These are phyloP conservation scores for Mechanitis mazaeus DNA, from an alignment of 2,888 invertebrate genomes.

Conservation along the genomic window DNA sequence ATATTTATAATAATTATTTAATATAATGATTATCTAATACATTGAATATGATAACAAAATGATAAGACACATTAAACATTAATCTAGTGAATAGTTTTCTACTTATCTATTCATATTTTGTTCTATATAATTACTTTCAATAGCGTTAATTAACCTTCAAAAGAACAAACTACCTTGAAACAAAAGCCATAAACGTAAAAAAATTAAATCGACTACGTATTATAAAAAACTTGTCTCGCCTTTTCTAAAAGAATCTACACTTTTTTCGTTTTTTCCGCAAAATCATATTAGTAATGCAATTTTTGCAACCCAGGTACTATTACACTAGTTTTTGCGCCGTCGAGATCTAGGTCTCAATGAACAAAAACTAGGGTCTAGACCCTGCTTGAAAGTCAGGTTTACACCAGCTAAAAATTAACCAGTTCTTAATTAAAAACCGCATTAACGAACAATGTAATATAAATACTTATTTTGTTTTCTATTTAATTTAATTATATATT, in stretches of 20 bases:
- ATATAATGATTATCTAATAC: no score
- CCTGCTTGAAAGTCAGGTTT: constrained; percentile 2
- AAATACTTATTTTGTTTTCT: no score
- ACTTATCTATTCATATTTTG: background rate
- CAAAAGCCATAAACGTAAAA: background rate
- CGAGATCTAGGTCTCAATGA: background rate
- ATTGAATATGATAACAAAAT: no score
- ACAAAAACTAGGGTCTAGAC: background rate
- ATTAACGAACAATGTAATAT: no score
- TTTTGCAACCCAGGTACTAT: constrained; percentile 1
- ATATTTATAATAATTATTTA: no score
- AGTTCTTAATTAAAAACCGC: background rate
- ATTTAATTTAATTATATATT: background rate
- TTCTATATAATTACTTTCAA: background rate
- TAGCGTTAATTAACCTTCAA: constrained; percentile 1
- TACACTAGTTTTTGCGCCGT: no score
- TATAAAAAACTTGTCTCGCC: constrained; percentile 32
- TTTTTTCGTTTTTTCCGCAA: constrained; percentile 18
- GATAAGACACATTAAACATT: background rate
- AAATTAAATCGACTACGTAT: constrained; percentile 7
- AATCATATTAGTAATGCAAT: constrained; percentile 23
- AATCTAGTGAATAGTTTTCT: no score
- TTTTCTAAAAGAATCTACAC: constrained; percentile 34
- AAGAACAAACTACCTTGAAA: constrained; percentile 3
- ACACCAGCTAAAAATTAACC: background rate